These are phyloP conservation scores for Aporophyla lueneburgensis DNA, from an alignment of 2,888 invertebrate genomes.

Conservation along the genomic window DNA sequence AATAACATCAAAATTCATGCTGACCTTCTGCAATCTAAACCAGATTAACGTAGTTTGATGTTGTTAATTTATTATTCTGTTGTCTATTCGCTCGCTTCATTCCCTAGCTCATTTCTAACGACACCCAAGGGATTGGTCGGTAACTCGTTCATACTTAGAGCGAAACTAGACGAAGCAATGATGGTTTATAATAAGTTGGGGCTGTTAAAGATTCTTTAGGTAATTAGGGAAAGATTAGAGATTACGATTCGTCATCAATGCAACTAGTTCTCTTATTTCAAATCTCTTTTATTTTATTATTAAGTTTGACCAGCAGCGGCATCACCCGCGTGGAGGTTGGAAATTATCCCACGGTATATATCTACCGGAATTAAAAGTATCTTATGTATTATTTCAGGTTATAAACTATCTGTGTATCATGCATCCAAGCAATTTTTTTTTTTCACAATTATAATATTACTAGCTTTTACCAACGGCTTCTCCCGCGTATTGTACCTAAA, in stretches of 20 bases:
- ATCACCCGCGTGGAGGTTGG: no score
- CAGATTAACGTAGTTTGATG: constrained; percentile 53
- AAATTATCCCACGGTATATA: no score
- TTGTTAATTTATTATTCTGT: constrained; percentile 44
- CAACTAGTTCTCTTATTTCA: background rate
- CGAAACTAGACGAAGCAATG: constrained; percentile 4
- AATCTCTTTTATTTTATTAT: background rate
- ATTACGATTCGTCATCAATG: background rate
- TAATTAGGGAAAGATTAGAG: background rate
- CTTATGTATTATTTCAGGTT: no score
- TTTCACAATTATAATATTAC: no score
- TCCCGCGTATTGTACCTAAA: no score
- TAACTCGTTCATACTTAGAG: constrained; percentile 32
- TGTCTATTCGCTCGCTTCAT: constrained; percentile 36
- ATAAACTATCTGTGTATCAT: no score
- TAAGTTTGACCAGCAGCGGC: background rate
- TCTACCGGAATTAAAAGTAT: no score
- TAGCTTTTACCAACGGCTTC: no score
- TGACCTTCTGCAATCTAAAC: constrained; percentile 23
- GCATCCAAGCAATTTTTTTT: no score
- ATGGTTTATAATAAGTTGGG: constrained; percentile 17
- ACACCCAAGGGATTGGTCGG: constrained; percentile 27
- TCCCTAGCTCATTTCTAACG: constrained; percentile 41
- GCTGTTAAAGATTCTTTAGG: background rate
- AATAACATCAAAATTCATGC: constrained; percentile 16